Conservation (phyloP, 2,888 invertebrate species). For the Salpingus planirostris region DNA sequence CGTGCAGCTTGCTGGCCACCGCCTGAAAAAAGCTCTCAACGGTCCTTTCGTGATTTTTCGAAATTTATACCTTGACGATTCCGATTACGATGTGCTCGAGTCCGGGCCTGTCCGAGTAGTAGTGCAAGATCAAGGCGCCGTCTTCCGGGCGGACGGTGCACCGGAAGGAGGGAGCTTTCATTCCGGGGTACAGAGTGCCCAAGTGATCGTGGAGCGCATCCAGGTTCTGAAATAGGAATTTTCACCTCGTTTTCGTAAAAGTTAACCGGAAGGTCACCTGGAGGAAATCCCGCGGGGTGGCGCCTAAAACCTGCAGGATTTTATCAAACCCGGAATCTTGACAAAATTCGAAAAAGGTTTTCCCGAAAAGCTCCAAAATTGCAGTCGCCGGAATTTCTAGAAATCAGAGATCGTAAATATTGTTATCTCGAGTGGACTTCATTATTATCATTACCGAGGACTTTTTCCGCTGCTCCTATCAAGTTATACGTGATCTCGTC, state of each 20-base stretch:
- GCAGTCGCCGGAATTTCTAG: constrained; percentile 83
- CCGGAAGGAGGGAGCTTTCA: constrained; percentile 91
- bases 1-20: constrained; percentile 87
- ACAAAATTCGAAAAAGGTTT: constrained; percentile 93
- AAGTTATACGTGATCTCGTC: constrained; percentile 92
- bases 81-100: constrained; percentile 95
- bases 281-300: constrained; percentile 89
- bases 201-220: constrained; percentile 94
- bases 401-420: constrained; percentile 22
- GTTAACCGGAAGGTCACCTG: constrained; percentile 54
- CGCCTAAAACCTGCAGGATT: constrained; percentile 87
- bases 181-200: constrained; percentile 88
- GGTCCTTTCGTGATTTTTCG: too few species aligned
- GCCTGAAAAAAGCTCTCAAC: constrained; percentile 59
- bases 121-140: constrained; percentile 84
- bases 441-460: constrained; percentile 60
- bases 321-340: constrained; percentile 96
- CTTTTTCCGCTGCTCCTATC: constrained; percentile 84
- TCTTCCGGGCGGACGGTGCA: constrained; percentile 86
- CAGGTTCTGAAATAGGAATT: constrained; percentile 61
- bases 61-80: constrained; percentile 74
- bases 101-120: constrained; percentile 91
- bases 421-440: neutral
- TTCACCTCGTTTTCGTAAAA: neutral
- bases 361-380: constrained; percentile 84